These are phyloP conservation scores for Myotis vivesi DNA, from an alignment of 2,797 vertebrate species.

Conservation along the genomic window DNA sequence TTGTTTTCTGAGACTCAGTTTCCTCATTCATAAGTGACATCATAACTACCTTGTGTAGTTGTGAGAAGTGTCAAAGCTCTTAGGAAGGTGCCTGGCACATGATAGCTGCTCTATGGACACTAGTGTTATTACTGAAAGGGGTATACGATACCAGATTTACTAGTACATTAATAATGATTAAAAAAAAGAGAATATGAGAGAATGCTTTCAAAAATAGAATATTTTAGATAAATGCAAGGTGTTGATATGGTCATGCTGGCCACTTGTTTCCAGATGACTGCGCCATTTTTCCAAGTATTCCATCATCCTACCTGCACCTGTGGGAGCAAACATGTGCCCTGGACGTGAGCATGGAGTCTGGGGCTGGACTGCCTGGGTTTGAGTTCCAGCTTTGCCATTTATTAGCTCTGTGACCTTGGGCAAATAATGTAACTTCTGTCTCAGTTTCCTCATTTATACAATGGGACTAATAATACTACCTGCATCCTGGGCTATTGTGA, in stretches of 20 bases:
- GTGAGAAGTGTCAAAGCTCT: not conserved
- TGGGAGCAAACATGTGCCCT: not conserved
- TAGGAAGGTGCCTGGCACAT: not conserved
- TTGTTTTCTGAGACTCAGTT: not conserved
- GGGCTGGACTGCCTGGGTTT: not conserved
- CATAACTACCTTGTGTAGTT: not conserved
- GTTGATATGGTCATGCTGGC: not conserved
- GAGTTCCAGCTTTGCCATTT: not conserved
- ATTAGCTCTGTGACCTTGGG: not conserved
- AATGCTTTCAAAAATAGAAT: conserved; percentile 9
- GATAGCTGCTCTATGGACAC: not conserved
- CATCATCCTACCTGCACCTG: accelerated
- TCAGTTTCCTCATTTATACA: conserved; percentile 18
- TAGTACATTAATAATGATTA: not conserved
- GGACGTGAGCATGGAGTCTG: accelerated
- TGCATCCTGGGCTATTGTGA: not conserved
- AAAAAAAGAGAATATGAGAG: not conserved
- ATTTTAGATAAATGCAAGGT: not conserved
- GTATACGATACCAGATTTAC: not conserved
- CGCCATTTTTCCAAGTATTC: not conserved
- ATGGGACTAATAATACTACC: not conserved
- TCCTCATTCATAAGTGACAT: not conserved
- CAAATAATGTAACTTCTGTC: not conserved
- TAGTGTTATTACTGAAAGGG: not conserved
- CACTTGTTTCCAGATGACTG: not conserved